Percentiles rank a stretch among this genome's conserved stretches.
These are phyloP conservation scores for Urocyon cinereoargenteus DNA, from an alignment of 2,797 vertebrate species.

Conservation along the genomic window DNA sequence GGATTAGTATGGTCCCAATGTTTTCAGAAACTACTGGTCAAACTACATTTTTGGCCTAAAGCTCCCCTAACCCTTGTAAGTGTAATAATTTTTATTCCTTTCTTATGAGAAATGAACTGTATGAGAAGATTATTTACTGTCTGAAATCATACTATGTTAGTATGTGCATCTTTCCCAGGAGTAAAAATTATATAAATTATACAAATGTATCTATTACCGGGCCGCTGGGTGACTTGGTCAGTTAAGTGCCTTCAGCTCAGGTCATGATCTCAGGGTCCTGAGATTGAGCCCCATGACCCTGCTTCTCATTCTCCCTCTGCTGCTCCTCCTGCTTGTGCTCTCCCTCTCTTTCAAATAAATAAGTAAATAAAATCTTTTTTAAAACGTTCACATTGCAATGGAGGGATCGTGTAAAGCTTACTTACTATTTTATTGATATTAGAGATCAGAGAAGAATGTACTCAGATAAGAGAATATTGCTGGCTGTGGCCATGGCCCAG, in stretches of 20 bases:
- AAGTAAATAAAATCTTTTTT: background rate
- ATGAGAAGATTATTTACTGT: background rate
- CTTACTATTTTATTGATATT: background rate
- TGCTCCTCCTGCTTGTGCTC: background rate
- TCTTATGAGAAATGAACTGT: background rate
- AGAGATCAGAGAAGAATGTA: background rate
- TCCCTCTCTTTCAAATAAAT: background rate
- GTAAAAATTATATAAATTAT: background rate
- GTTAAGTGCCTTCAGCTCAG: background rate
- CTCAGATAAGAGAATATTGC: background rate
- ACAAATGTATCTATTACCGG: background rate
- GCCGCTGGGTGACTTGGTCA: background rate
- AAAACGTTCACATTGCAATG: background rate
- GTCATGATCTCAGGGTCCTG: background rate
- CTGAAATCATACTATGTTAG: background rate
- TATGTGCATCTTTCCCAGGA: background rate
- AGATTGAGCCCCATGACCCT: background rate
- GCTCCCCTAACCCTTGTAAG: background rate
- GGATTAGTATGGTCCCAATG: too few species aligned
- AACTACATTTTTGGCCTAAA: background rate
- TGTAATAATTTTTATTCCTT: background rate
- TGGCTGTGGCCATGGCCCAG: background rate
- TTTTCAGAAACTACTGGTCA: background rate
- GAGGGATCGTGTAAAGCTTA: background rate
- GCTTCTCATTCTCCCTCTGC: background rate